Base-by-base conservation (phyloP, 2,888 invertebrate genomes). In the Lysandra bellargus region DNA sequence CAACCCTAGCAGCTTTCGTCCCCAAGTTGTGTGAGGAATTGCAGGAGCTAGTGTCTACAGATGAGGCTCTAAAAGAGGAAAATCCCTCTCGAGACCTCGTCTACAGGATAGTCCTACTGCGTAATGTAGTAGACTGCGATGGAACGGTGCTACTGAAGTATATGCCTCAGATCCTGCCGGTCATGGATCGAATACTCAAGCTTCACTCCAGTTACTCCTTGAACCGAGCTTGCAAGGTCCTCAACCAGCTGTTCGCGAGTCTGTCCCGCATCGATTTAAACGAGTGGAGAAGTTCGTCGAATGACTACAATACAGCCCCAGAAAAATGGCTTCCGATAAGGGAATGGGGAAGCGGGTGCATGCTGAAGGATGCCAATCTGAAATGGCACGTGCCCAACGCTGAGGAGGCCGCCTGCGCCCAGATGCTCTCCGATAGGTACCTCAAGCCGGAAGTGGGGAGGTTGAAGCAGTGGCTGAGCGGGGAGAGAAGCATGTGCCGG, bases 341-440 rank as follows among this genome's bases (percentile, higher is more conserved):
- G 37, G 97, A 98, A 83, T 99, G 99, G 99, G 98, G 98, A 0
- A 95, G 95, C 80, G 95, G 97, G 0, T 96, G 96, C 30, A 92
- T 96, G 83, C 89, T 97, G 33, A 93, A 96, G 79, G 95, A 96
- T 44, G 92, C 97, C 30, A 93, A 96, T 7, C 91, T 98, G 33
- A 92, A 96, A 69, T 98, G 98, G 98, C 97, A 98, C 86, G 92
- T 96, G 76, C 98, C 98, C 0, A 95, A 94, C 37, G 92, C 95
- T 37, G 95, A 95, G 64, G 98, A 98, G 87, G 95, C 97, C 0
- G 89, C 91, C 0, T 96, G 96, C 81, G 96, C 97, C 1, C 96
- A 97, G 84, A 92, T 94, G 85, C 86, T 98, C 9, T 90, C 97
- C 17, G 93, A 95, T 80, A 95, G 95, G 83, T 97, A 97, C 88